These are phyloP conservation scores for Pseudotriccus pelzelni DNA, from an alignment of 2,797 vertebrate genomes.

Conservation along the genomic window DNA sequence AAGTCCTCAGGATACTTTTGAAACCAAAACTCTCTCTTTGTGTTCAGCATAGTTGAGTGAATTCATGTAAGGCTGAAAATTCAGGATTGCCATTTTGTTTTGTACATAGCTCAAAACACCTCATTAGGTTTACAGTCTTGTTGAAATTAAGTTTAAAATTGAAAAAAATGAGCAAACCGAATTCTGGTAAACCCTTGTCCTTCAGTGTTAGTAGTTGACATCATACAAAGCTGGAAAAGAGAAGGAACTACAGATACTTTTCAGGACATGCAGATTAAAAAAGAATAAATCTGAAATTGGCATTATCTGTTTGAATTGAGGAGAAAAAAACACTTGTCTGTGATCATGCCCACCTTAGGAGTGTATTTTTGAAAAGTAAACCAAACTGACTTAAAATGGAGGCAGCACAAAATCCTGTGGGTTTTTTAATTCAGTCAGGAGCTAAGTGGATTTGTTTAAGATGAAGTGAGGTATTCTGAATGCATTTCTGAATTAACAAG, in stretches of 20 bases:
- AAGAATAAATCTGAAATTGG: neutral
- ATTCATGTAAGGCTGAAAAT: neutral
- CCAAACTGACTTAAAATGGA: neutral
- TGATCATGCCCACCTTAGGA: neutral
- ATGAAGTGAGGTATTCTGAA: neutral
- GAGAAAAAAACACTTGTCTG: neutral
- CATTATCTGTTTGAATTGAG: neutral
- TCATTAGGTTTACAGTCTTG: fast-evolving
- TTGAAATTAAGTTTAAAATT: neutral
- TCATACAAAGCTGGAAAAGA: neutral
- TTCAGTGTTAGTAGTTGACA: neutral
- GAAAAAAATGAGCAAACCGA: neutral
- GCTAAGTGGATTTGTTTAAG: neutral
- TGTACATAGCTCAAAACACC: neutral
- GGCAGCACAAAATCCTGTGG: neutral
- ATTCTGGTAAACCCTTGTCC: neutral
- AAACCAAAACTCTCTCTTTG: neutral
- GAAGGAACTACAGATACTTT: neutral
- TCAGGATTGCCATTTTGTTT: neutral
- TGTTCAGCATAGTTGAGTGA: neutral
- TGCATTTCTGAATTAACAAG: neutral
- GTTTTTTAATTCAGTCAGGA: neutral
- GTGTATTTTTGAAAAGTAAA: neutral
- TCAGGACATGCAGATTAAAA: neutral
- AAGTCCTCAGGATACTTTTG: fast-evolving